Percentiles rank a stretch among this genome's conserved stretches.
phyloP scores from a whole-genome alignment of 2,797 vertebrate genomes.

The Coregonus sp. region DNA sequence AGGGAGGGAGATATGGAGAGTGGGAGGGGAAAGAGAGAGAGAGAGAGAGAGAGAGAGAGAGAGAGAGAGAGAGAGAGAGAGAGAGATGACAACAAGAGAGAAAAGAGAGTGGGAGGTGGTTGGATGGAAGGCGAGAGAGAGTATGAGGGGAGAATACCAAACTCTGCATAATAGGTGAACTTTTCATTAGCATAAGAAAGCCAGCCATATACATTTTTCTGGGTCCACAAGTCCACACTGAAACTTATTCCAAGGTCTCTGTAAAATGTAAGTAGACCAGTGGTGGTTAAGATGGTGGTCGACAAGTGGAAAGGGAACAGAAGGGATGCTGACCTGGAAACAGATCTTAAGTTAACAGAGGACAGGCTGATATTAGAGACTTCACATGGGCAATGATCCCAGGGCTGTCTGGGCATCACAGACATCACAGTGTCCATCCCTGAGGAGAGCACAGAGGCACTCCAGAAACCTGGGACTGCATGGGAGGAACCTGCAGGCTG shows the following conservation, averaged over 20 bases:
- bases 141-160: conserved; percentile 4
- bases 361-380: conserved; percentile 48
- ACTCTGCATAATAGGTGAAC: conserved; percentile 32
- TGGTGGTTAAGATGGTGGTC: conserved; percentile 11
- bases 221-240: background rate
- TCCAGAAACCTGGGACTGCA: conserved; percentile 50
- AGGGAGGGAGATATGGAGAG: background rate
- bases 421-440: conserved; percentile 14
- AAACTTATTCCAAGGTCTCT: background rate
- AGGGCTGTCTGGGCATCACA: conserved; percentile 20
- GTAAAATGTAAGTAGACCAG: conserved; percentile 1
- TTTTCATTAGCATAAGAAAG: conserved; percentile 11
- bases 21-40: background rate
- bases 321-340: conserved; percentile 38
- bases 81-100: background rate
- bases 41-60: background rate
- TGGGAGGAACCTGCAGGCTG: conserved; percentile 26
- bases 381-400: conserved; percentile 42
- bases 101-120: conserved; percentile 9
- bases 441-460: conserved; percentile 25
- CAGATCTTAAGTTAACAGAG: conserved; percentile 43
- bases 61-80: background rate
- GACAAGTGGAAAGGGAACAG: conserved; percentile 25
- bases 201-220: background rate
- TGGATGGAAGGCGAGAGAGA: conserved; percentile 20